Conservation (phyloP, 2,888 invertebrate genomes). For the Chirona hameri region DNA sequence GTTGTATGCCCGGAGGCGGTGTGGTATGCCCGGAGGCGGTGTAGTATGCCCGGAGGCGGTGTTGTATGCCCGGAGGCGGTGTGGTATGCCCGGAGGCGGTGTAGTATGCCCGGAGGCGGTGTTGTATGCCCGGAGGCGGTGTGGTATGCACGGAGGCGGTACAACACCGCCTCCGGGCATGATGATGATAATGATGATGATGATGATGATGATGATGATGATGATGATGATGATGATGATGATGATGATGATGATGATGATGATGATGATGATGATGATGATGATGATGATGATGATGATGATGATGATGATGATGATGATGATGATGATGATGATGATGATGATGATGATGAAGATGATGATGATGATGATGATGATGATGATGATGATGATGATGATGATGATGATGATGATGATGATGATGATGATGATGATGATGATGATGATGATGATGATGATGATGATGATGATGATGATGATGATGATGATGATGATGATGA, state of each 20-base stretch:
- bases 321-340: conserved; percentile 39
- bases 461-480: conserved; percentile 38
- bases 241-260: conserved; percentile 40
- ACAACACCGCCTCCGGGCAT: too few relatives aligned
- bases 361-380: conserved; percentile 40
- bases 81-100: too few relatives aligned
- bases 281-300: conserved; percentile 40
- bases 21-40: too few relatives aligned
- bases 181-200: conserved; percentile 22
- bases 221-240: conserved; percentile 37
- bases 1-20: too few relatives aligned
- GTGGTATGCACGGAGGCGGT: too few relatives aligned
- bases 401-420: conserved; percentile 40
- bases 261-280: conserved; percentile 40
- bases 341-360: conserved; percentile 40
- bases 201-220: conserved; percentile 22
- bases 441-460: conserved; percentile 39
- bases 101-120: too few relatives aligned
- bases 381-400: conserved; percentile 40
- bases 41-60: too few relatives aligned
- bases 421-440: conserved; percentile 40
- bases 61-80: too few relatives aligned
- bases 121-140: too few relatives aligned
- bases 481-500: conserved; percentile 56
- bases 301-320: conserved; percentile 40